phyloP scores from a whole-genome alignment of 92 coral and sea anemone genomes.

The Scolanthus callimorphus region DNA sequence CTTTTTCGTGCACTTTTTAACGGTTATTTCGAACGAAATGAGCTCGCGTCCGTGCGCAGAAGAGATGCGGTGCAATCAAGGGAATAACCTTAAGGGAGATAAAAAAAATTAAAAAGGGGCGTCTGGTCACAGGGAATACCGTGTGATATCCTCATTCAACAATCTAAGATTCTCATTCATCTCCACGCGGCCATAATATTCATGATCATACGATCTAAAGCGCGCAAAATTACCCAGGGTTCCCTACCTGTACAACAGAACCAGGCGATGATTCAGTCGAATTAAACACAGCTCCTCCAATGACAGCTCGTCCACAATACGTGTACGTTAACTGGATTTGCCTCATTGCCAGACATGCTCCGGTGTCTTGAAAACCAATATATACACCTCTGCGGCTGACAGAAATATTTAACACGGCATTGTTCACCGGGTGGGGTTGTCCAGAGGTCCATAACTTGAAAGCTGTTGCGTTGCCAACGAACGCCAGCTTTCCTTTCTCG shows the following conservation, averaged over 20 bases:
- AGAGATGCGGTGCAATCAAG: too few relatives aligned
- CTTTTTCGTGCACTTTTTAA: too few relatives aligned
- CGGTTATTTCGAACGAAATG: too few relatives aligned
- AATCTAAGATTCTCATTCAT: too few relatives aligned
- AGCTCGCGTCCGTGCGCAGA: too few relatives aligned
- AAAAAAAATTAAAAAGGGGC: too few relatives aligned
- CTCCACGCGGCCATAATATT: too few relatives aligned
- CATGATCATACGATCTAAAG: too few relatives aligned
- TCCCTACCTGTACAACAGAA: not conserved
- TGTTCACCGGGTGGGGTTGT: conserved; percentile 24
- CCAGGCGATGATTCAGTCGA: conserved; percentile 30
- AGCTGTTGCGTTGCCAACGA: conserved; percentile 33
- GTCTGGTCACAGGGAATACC: too few relatives aligned
- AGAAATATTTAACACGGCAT: conserved; percentile 20
- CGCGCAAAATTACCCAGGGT: too few relatives aligned
- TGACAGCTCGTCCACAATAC: conserved; percentile 28
- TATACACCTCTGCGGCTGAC: conserved; percentile 35
- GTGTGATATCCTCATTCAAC: too few relatives aligned
- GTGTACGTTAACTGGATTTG: conserved; percentile 32
- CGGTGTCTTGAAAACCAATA: conserved; percentile 61
- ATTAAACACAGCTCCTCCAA: conserved; percentile 39
- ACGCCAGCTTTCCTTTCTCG: conserved; percentile 31
- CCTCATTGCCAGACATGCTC: conserved; percentile 51
- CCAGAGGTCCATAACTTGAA: conserved; percentile 33
- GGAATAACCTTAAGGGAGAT: too few relatives aligned